Evolutionary conservation across 1,140 invertebrate species (phyloP).

Genomic region (Drosophila willistoni): DNA sequence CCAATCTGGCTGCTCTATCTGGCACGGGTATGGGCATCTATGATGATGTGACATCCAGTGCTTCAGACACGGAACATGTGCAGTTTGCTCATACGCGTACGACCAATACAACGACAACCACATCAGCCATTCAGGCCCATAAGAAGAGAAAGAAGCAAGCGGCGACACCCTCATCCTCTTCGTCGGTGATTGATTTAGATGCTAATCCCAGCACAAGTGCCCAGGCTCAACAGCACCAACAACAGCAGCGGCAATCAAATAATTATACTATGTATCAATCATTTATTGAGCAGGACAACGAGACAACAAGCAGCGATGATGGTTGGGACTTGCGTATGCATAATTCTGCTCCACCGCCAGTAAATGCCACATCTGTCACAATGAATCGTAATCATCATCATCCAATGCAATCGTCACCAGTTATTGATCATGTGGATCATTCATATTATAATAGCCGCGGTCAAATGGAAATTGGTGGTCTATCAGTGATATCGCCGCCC

Average conservation of each 20-base stretch:
- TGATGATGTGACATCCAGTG: slow-evolving; percentile 72
- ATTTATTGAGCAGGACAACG: slow-evolving; percentile 42
- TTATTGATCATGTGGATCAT: slow-evolving; percentile 59
- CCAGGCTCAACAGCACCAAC: slow-evolving; percentile 53
- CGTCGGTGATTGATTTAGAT: slow-evolving; percentile 53
- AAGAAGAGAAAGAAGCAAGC: slow-evolving; percentile 60
- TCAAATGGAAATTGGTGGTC: slow-evolving; percentile 1
- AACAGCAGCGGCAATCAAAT: slow-evolving; percentile 13
- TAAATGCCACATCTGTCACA: slow-evolving; percentile 1
- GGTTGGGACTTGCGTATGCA: slow-evolving; percentile 67
- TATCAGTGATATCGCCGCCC: not conserved
- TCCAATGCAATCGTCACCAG: slow-evolving; percentile 23
- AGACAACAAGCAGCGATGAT: slow-evolving; percentile 59
- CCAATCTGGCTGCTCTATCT: slow-evolving; percentile 15
- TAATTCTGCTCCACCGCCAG: slow-evolving; percentile 29
- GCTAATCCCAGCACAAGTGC: slow-evolving; percentile 67
- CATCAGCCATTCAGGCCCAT: slow-evolving; percentile 62
- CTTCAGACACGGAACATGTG: slow-evolving; percentile 72
- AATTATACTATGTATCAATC: slow-evolving; percentile 5
- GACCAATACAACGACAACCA: slow-evolving; percentile 77
- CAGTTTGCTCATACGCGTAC: slow-evolving; percentile 77
- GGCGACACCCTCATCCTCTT: slow-evolving; percentile 37
- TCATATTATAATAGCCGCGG: slow-evolving; percentile 61
- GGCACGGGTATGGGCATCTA: slow-evolving; percentile 22
- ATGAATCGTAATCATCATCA: not conserved